Percentiles rank a stretch among this genome's conserved stretches.
phyloP scores from a whole-genome alignment of 1,140 invertebrate genomes.

The Eubasilissa regina region DNA sequence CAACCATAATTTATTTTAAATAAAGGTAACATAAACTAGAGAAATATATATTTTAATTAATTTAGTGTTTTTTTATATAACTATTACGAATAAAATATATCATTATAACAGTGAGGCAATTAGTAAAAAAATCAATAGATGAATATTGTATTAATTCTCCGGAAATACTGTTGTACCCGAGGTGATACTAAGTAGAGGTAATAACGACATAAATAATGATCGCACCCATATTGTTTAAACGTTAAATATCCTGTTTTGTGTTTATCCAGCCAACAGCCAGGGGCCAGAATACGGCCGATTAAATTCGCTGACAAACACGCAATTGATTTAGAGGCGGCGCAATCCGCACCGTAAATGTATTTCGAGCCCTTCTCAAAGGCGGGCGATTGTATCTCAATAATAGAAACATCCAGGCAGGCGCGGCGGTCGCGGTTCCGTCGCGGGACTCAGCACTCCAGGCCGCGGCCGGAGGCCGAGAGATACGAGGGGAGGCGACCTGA shows the following conservation, averaged over 20 bases:
- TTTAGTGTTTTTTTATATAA: too few species aligned
- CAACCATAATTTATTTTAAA: too few species aligned
- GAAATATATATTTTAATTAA: too few species aligned
- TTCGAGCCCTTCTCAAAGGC: slow-evolving; percentile 30
- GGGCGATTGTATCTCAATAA: slow-evolving; percentile 40
- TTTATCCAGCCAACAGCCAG: not conserved
- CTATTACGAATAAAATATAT: too few species aligned
- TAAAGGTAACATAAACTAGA: too few species aligned
- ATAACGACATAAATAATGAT: slow-evolving; percentile 12
- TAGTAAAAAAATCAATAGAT: too few species aligned
- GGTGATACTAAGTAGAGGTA: slow-evolving; percentile 15
- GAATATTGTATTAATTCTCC: not conserved
- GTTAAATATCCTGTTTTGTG: slow-evolving; percentile 15
- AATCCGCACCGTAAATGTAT: slow-evolving; percentile 32
- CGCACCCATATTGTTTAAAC: slow-evolving; percentile 23
- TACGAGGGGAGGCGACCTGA: not conserved
- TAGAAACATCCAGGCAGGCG: slow-evolving; percentile 30
- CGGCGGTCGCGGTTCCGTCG: not conserved
- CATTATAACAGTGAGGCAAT: too few species aligned
- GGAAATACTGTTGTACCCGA: not conserved
- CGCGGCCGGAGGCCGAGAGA: not conserved
- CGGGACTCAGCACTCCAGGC: not conserved
- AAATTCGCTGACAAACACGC: slow-evolving; percentile 38
- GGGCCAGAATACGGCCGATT: slow-evolving; percentile 16
- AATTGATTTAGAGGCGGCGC: slow-evolving; percentile 37